Percentiles rank a stretch among this genome's conserved stretches.
phyloP scores from a whole-genome alignment of 2,888 invertebrate species.

The Drosophila niveifrons region DNA sequence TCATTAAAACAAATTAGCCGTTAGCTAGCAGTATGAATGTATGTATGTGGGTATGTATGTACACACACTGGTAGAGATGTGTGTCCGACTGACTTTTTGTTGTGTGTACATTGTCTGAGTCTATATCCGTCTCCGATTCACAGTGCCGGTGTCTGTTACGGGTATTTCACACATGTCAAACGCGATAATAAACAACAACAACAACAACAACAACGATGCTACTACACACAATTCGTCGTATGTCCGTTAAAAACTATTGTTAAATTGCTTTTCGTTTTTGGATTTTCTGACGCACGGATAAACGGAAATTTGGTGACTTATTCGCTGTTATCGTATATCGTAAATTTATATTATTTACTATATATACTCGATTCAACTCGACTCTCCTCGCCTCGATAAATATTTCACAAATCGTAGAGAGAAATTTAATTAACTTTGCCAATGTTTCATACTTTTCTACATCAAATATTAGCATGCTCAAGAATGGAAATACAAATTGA shows the following conservation, averaged over 20 bases:
- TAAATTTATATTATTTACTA: no score
- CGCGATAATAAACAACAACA: slow-evolving; percentile 18
- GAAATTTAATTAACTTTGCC: slow-evolving; percentile 43
- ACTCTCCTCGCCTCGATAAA: no score
- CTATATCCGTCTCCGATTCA: slow-evolving; percentile 30
- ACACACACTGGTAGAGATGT: slow-evolving; percentile 9
- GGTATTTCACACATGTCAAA: slow-evolving; percentile 35
- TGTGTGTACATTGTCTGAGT: slow-evolving; percentile 18
- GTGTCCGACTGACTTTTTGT: slow-evolving; percentile 7
- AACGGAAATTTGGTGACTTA: slow-evolving; percentile 40
- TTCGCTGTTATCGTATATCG: not conserved
- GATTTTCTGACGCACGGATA: slow-evolving; percentile 22
- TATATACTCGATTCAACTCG: not conserved
- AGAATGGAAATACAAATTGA: slow-evolving; percentile 47
- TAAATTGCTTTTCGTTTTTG: slow-evolving; percentile 1
- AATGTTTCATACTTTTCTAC: slow-evolving; percentile 16
- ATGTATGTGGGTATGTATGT: slow-evolving; percentile 32
- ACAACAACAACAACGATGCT: not conserved
- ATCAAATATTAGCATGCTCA: slow-evolving; percentile 51
- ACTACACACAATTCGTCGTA: not conserved
- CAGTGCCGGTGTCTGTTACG: slow-evolving; percentile 9
- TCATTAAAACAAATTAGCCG: slow-evolving; percentile 82
- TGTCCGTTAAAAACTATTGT: slow-evolving; percentile 54
- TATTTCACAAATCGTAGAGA: not conserved
- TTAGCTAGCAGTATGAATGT: no score